Evolutionary conservation across 2,113 vertebrate species (phyloP), one percentile per base, ranked within the genome.

Genomic region (Narcine bancroftii): DNA sequence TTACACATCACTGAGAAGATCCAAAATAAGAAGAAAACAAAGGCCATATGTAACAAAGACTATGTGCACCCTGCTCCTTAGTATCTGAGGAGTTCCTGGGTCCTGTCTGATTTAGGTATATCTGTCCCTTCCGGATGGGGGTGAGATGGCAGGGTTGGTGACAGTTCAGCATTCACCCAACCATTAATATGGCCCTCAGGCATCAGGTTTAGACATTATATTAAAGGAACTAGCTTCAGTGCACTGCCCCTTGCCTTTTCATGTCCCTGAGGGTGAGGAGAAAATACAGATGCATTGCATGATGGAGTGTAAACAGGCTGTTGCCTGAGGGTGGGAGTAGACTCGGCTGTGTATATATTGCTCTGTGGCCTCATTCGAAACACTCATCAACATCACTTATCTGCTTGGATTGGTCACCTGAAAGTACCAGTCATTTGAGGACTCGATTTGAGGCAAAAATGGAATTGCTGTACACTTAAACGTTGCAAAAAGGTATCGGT

Each of bases 21-120:
- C 93, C 96, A 95, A 95, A 96, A 96, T 95, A 96, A 96, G 94
- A 95, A 96, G 87, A 94, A 92, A 93, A 95, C 95, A 89, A 95
- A 91, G 95, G 95, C 95, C 63, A 96, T 96, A 96, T 87, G 96
- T 96, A 93, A 79, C 93, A 75, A 83, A 33, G 0, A 10, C 89
- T 4, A 0, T 0, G 26, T 73, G n/a, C 87, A 71, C 73, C 63
- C 53, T 19, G 2, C 21, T 3, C 24, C 53, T 65, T 66, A 10
- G 39, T 36, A 1, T 24, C 42, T 47, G 65, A 45, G 63, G 10
- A 47, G 63, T 91, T 11, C 24, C 56, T 56, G 39, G 39, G 6
- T 65, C 3, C 21, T 42, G 21, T 42, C 24, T 13, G 6, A 3
- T 0, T 9, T 1, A 7, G 26, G 6, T 65, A 3, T 7, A 10